Evolutionary conservation across 2,113 vertebrate genomes (phyloP).

Genomic region (Eulemur macaco): DNA sequence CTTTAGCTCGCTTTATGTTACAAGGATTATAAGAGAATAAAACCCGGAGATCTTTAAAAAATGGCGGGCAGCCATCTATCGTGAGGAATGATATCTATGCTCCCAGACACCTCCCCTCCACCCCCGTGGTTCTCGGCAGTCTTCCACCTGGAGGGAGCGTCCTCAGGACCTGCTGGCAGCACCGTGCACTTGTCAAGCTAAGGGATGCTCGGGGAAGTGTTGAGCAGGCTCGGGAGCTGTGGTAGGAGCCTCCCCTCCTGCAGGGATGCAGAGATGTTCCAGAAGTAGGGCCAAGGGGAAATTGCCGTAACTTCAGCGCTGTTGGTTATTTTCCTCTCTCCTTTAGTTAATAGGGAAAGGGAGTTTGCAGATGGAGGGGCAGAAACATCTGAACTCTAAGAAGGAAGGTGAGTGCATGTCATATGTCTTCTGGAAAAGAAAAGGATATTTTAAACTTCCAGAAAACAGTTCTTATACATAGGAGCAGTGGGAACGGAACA

Average conservation of each 20-base stretch:
- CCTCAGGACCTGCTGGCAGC: not conserved
- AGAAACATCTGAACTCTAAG: constrained; percentile 45
- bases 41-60: not conserved
- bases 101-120: not conserved
- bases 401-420: constrained; percentile 24
- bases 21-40: not conserved
- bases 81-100: not conserved
- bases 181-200: not conserved
- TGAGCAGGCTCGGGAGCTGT: not conserved
- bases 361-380: constrained; percentile 40
- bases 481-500: not conserved
- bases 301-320: not conserved
- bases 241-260: not conserved
- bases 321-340: not conserved
- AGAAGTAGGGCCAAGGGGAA: not conserved
- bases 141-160: not conserved
- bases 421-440: not conserved
- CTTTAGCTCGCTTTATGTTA: not conserved
- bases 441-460: not conserved
- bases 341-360: constrained; percentile 51
- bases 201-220: not conserved
- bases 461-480: not conserved
- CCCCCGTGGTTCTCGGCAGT: not conserved
- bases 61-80: not conserved
- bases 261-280: not conserved